Conservation (phyloP, 2,888 invertebrate genomes). For the Beris morrisii region DNA sequence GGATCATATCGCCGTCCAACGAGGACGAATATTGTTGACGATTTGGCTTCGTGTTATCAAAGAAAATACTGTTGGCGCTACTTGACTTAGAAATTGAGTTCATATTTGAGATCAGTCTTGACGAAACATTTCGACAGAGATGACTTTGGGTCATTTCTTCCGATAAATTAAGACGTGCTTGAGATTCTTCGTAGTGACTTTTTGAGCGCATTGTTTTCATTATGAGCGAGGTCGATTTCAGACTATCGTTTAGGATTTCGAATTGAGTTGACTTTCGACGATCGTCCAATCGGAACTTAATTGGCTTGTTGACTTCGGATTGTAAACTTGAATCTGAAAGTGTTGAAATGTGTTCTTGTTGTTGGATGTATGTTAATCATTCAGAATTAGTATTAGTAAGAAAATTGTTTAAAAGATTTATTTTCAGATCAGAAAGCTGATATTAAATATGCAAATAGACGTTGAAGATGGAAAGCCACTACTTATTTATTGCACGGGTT, state of each 20-base stretch:
- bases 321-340: slow-evolving; percentile 24
- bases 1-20: slow-evolving; percentile 40
- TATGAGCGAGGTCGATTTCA: slow-evolving; percentile 56
- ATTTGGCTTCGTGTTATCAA: slow-evolving; percentile 19
- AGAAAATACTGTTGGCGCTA: slow-evolving; percentile 37
- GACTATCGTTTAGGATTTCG: slow-evolving; percentile 42
- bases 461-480: too few relatives aligned
- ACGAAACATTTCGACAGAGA: slow-evolving; percentile 19
- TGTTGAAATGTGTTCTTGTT: slow-evolving; percentile 5
- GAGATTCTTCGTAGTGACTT: slow-evolving; percentile 55
- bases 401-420: too few relatives aligned
- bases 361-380: too few relatives aligned
- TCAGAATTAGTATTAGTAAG: too few relatives aligned
- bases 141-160: slow-evolving; percentile 18
- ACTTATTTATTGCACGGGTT: too few relatives aligned
- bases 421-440: too few relatives aligned
- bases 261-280: slow-evolving; percentile 27
- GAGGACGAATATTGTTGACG: slow-evolving; percentile 37
- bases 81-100: slow-evolving; percentile 38
- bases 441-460: not conserved
- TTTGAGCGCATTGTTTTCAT: slow-evolving; percentile 55
- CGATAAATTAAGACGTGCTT: slow-evolving; percentile 52
- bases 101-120: slow-evolving; percentile 38
- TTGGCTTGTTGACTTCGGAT: not conserved
- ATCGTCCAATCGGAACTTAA: not conserved